phyloP scores from a whole-genome alignment of 2,888 invertebrate species.

The Arrhopalites spinosus region DNA sequence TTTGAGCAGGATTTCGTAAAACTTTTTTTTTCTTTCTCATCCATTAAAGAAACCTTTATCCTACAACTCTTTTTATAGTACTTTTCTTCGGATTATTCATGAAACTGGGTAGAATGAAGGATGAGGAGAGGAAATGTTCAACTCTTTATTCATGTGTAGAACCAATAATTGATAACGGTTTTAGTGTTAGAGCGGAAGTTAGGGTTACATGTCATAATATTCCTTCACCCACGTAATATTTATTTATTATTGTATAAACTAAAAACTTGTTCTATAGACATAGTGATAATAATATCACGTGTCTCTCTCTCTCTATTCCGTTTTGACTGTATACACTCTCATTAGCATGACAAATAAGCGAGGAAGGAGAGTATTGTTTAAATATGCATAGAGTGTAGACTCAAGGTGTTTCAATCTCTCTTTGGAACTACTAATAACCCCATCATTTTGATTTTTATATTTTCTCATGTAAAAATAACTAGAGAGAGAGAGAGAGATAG shows the following conservation, averaged over 20 bases:
- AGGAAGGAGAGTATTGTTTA: neutral
- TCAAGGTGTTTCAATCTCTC: neutral
- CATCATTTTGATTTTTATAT: neutral
- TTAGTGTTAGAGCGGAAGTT: constrained; percentile 10
- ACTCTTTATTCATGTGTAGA: neutral
- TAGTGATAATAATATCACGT: neutral
- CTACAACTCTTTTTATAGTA: too few species aligned
- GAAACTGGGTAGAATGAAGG: too few species aligned
- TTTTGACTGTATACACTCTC: neutral
- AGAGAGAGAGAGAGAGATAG: neutral
- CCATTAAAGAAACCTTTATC: too few species aligned
- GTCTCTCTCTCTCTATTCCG: neutral
- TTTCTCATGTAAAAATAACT: neutral
- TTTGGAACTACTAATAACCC: neutral
- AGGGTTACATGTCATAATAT: neutral
- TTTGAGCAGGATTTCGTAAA: neutral
- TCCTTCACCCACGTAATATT: neutral
- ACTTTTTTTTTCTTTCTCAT: neutral
- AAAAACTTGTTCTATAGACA: neutral
- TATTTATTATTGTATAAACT: neutral
- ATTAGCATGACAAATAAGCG: constrained; percentile 21
- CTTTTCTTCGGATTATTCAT: too few species aligned
- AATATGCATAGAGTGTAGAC: neutral
- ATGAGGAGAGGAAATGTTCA: neutral
- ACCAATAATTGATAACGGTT: constrained; percentile 19